Percentiles rank a stretch among this genome's conserved stretches.
phyloP scores from a whole-genome alignment of 2,113 vertebrate genomes.

The Cisticola juncidis region DNA sequence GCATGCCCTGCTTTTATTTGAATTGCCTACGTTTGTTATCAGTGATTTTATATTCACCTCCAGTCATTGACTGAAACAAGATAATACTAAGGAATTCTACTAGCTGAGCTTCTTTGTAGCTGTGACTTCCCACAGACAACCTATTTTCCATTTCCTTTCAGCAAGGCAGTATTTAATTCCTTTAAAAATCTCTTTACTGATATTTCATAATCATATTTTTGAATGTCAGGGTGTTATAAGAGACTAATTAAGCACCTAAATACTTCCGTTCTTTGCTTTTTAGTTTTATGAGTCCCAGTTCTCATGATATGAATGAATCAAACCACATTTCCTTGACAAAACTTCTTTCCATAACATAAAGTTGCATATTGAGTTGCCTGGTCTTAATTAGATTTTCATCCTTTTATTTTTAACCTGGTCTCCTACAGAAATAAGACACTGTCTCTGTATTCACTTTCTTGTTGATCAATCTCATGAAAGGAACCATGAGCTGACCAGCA shows the following conservation, averaged over 20 bases:
- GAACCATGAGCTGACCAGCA: background rate
- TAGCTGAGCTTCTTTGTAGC: background rate
- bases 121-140: background rate
- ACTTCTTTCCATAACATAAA: background rate
- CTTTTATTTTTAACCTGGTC: background rate
- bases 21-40: background rate
- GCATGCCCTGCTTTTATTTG: background rate
- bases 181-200: background rate
- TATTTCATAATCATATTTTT: background rate
- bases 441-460: background rate
- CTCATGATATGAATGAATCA: background rate
- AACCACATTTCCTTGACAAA: background rate
- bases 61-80: background rate
- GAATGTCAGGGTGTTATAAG: background rate
- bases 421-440: background rate
- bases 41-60: background rate
- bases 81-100: background rate
- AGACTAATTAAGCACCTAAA: background rate
- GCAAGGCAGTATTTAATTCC: background rate
- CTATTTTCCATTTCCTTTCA: background rate
- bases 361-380: background rate
- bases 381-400: background rate
- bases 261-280: background rate
- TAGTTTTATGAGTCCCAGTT: background rate
- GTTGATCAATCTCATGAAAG: background rate